Base-by-base conservation (phyloP, 2,888 invertebrate species). In the Camponotus fellah region DNA sequence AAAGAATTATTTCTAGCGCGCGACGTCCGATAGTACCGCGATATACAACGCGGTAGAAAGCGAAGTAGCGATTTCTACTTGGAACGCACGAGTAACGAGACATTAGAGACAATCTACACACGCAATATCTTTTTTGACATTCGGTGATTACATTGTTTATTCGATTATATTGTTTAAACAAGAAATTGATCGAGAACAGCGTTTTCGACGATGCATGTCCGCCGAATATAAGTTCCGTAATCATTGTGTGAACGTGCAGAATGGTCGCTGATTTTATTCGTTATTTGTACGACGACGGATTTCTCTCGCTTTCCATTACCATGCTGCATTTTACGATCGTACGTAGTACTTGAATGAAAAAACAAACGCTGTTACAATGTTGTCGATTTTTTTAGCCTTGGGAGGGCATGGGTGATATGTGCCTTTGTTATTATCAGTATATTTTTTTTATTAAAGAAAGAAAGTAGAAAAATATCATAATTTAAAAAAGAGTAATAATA, bases 281-380 rank as follows among this genome's bases (percentile, higher is more conserved):
- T 58, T 64, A 10, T 65, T 75, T 75, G 49, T 14, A 9, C n/a
- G 40, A 46, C 62, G 34, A 26, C 34, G 21, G 64, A 17, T 75
- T 76, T 76, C 75, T 76, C 75, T 76, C 32, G 37, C 65, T 76
- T 76, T 76, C 26, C 75, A 75, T 37, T 75, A 17, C 21, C 49
- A 5, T 56, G 21, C 37, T 53, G 37, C 26, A 37, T 21, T 65
- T 37, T 62, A 49, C 64, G 37, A 17, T 6, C 49, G 49, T 17
- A 46, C 46, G 46, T 46, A 46, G 46, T 2, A 49, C 49, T 49
- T 49, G 14, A 6, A 49, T 6, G 49, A 17, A 49, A 49, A 49
- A 6, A 5, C 49, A 17, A 43, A 43, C 49, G 1, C 5, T 49
- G 17, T 49, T 49, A 49, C 49, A 49, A 49, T 4, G 5, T 17